Evolutionary conservation across 2,888 invertebrate genomes (phyloP).

Genomic region (Lissonota sp.): DNA sequence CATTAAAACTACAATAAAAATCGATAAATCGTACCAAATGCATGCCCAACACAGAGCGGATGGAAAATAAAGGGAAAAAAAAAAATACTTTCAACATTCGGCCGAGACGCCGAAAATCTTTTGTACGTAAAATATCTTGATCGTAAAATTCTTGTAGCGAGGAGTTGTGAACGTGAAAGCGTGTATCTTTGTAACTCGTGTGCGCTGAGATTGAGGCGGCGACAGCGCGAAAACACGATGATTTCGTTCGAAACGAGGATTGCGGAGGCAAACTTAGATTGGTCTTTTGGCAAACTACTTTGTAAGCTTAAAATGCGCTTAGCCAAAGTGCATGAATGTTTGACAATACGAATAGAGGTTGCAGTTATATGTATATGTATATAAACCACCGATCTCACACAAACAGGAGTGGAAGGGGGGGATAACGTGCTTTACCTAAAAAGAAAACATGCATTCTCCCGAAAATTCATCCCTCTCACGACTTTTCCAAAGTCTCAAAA

Average conservation of each 20-base stretch:
- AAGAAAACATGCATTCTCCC: too few species aligned
- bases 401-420: not conserved
- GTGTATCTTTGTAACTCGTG: not conserved
- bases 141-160: slow-evolving; percentile 31
- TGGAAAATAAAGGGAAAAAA: not conserved
- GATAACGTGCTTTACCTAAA: too few species aligned
- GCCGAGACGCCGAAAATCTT: slow-evolving; percentile 30
- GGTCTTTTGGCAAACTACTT: slow-evolving; percentile 64
- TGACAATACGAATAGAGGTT: slow-evolving; percentile 81
- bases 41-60: too few species aligned
- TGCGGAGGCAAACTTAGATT: slow-evolving; percentile 62
- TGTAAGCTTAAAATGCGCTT: slow-evolving; percentile 77
- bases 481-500: too few species aligned
- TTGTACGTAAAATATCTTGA: slow-evolving; percentile 50
- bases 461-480: too few species aligned
- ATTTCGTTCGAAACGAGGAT: slow-evolving; percentile 21
- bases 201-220: slow-evolving; percentile 33
- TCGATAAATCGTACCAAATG: too few species aligned
- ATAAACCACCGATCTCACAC: slow-evolving; percentile 38
- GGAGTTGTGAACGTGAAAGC: not conserved
- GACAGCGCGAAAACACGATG: slow-evolving; percentile 30
- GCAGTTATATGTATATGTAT: slow-evolving; percentile 66
- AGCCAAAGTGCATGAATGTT: slow-evolving; percentile 78
- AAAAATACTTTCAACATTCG: slow-evolving; percentile 13
- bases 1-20: too few species aligned